A percentile compares a stretch with the other conserved stretches of the same genome.
Evolutionary conservation across 2,113 vertebrate genomes (phyloP).

Genomic region (Leptodactylus fuscus): DNA sequence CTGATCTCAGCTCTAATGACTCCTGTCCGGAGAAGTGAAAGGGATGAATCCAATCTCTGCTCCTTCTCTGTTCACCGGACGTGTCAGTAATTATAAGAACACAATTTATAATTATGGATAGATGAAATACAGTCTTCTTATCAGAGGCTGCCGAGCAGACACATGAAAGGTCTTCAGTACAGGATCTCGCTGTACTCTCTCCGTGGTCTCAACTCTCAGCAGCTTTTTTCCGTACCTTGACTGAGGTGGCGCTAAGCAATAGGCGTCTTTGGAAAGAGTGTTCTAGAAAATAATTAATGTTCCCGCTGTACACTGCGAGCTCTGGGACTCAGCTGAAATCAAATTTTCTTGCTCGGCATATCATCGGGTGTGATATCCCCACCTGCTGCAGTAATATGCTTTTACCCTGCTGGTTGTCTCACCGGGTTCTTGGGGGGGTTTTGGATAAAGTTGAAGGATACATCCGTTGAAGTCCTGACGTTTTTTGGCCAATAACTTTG

Average conservation of each 20-base stretch:
- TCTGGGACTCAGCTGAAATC: constrained; percentile 30
- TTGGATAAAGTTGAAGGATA: not conserved
- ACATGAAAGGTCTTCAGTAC: constrained; percentile 8
- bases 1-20: constrained; percentile 15
- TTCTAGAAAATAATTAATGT: constrained; percentile 53
- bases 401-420: constrained; percentile 31
- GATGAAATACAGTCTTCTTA: constrained; percentile 26
- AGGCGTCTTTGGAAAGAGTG: constrained; percentile 13
- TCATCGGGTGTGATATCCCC: constrained; percentile 35
- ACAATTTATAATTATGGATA: constrained; percentile 27
- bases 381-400: constrained; percentile 46
- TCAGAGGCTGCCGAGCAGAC: constrained; percentile 8
- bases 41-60: not conserved
- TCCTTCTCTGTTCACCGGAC: constrained; percentile 11
- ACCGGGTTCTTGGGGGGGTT: not conserved
- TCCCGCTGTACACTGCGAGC: constrained; percentile 24
- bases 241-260: not conserved
- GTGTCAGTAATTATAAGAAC: constrained; percentile 15
- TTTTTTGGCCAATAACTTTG: constrained; percentile 38
- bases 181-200: not conserved
- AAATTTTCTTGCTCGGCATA: constrained; percentile 41
- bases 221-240: not conserved
- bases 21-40: not conserved
- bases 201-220: not conserved
- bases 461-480: not conserved